A percentile compares a stretch with the other conserved stretches of the same genome.
Conservation (phyloP, 2,888 invertebrate genomes). For the Drosophila maculinotata region DNA sequence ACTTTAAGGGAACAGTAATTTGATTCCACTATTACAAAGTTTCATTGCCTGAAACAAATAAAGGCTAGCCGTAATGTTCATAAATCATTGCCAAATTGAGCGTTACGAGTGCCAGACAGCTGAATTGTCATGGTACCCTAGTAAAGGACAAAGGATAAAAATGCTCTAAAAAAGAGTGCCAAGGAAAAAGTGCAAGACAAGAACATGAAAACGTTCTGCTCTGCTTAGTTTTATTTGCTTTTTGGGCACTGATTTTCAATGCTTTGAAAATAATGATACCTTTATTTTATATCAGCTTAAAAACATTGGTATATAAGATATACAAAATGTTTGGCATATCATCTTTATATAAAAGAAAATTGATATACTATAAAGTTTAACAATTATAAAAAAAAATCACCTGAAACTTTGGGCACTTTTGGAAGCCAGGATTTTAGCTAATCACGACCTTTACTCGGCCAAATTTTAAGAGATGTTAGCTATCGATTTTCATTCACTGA, state of each 20-base stretch:
- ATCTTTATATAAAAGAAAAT: not conserved
- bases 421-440: not conserved
- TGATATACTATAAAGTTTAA: no score
- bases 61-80: not conserved
- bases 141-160: constrained; percentile 2
- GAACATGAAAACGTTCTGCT: constrained; percentile 17
- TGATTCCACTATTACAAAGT: not conserved
- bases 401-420: not conserved
- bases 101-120: constrained; percentile 8
- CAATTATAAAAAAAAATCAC: not conserved
- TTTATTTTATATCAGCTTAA: not conserved
- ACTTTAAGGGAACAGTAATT: not conserved
- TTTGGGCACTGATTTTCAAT: not conserved
- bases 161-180: not conserved
- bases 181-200: not conserved
- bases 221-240: constrained; percentile 8
- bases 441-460: not conserved
- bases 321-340: not conserved
- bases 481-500: constrained; percentile 7
- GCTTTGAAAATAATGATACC: not conserved
- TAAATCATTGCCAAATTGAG: constrained; percentile 21
- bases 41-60: not conserved
- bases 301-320: not conserved
- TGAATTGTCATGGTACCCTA: not conserved
- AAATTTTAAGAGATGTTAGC: not conserved